Percentiles rank a stretch among this genome's conserved stretches.
phyloP scores from a whole-genome alignment of 2,888 invertebrate species.

The Heterodera filipjevi region DNA sequence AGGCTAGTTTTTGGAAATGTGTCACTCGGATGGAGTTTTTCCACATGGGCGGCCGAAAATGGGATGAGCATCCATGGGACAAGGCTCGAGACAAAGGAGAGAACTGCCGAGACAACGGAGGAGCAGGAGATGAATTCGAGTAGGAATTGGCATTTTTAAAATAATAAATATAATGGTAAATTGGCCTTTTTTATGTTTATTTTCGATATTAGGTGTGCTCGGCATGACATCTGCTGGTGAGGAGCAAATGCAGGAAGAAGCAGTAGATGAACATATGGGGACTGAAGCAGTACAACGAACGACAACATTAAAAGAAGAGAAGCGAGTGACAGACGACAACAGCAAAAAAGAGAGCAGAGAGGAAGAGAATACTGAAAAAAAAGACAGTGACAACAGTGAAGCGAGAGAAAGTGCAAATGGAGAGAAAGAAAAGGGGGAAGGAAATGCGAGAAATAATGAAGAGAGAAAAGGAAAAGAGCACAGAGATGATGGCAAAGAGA shows the following conservation, averaged over 20 bases:
- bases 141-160: not conserved
- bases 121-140: slow-evolving; percentile 1
- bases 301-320: too few relatives aligned
- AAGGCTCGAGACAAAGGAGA: not conserved
- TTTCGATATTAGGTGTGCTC: not conserved
- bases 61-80: slow-evolving; percentile 27
- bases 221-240: not conserved
- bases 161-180: too few relatives aligned
- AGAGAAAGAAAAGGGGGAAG: not conserved
- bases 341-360: not conserved
- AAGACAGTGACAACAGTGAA: not conserved
- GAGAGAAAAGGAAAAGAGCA: not conserved
- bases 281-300: too few relatives aligned
- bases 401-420: not conserved
- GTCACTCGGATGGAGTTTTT: slow-evolving; percentile 25
- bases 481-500: not conserved
- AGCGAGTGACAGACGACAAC: not conserved
- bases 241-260: not conserved
- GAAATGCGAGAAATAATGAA: not conserved
- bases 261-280: not conserved
- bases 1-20: slow-evolving; percentile 35
- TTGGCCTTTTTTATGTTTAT: not conserved
- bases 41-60: slow-evolving; percentile 29
- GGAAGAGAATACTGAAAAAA: not conserved
- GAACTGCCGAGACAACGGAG: not conserved